Conservation (phyloP, 1,140 invertebrate genomes). For the Euwallacea fornicatus region DNA sequence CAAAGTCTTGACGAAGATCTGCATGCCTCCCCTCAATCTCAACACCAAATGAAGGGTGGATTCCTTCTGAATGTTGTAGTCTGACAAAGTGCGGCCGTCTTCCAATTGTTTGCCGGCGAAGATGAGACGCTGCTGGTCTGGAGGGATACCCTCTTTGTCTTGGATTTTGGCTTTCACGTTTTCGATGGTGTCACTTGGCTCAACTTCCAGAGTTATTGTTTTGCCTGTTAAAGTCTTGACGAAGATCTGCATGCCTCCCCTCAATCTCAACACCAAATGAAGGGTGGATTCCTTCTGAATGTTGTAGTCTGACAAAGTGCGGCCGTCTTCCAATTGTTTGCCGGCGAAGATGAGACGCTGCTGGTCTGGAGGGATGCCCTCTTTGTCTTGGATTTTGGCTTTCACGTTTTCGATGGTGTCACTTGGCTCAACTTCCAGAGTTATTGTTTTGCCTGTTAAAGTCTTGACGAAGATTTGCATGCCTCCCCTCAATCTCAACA, state of each 20-base stretch:
- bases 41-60: conserved; percentile 78
- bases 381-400: conserved; percentile 89
- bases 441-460: conserved; percentile 92
- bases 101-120: conserved; percentile 82
- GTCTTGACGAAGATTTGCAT: conserved; percentile 97
- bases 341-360: conserved; percentile 89
- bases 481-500: conserved; percentile 89
- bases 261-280: conserved; percentile 87
- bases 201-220: conserved; percentile 81
- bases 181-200: conserved; percentile 75
- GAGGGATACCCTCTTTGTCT: conserved; percentile 71
- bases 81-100: conserved; percentile 77
- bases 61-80: conserved; percentile 76
- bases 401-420: conserved; percentile 96
- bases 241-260: conserved; percentile 91
- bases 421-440: conserved; percentile 87
- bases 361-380: conserved; percentile 89
- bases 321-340: conserved; percentile 92
- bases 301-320: conserved; percentile 90
- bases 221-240: conserved; percentile 82
- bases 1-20: conserved; percentile 81
- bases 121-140: conserved; percentile 72
- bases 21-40: conserved; percentile 83
- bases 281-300: conserved; percentile 93
- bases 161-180: conserved; percentile 82